Evolutionary conservation across 2,888 invertebrate genomes (phyloP).

Genomic region (Leptinotarsa rubiginosa): DNA sequence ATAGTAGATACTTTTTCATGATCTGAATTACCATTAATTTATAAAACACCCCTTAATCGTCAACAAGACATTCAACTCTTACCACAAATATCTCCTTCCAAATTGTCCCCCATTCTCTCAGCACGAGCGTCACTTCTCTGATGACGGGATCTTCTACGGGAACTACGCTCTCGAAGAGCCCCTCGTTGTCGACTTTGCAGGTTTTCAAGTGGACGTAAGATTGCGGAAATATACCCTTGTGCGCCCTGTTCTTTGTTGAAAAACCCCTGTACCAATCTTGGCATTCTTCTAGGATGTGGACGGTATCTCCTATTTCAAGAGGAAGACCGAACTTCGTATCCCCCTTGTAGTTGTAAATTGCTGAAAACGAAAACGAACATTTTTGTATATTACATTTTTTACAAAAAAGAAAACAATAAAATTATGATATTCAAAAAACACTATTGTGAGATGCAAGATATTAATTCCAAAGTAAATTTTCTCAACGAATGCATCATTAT

Average conservation of each 20-base stretch:
- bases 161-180: constrained; percentile 76
- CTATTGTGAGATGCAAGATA: too few relatives aligned
- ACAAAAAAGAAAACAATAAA: too few relatives aligned
- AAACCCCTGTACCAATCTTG: constrained; percentile 92
- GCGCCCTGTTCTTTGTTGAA: constrained; percentile 77
- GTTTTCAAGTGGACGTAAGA: constrained; percentile 83
- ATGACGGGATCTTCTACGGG: constrained; percentile 91
- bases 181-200: constrained; percentile 85
- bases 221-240: constrained; percentile 83
- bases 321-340: constrained; percentile 83
- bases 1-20: too few relatives aligned
- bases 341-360: constrained; percentile 91
- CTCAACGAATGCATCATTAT: too few relatives aligned
- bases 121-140: constrained; percentile 88
- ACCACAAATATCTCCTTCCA: constrained; percentile 95
- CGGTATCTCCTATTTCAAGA: constrained; percentile 91
- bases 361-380: constrained; percentile 67
- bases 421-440: too few relatives aligned
- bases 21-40: too few relatives aligned
- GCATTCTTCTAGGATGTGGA: constrained; percentile 92
- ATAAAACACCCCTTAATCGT: not conserved
- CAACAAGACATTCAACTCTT: constrained; percentile 61
- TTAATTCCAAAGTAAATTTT: too few relatives aligned
- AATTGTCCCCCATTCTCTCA: constrained; percentile 92
- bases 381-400: not conserved